Conservation (phyloP, 2,113 vertebrate species). For the Rattus norvegicus region GRCr8 NC_086022.1:105626501-105627000, state of each 20-base stretch:
- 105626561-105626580: background rate
- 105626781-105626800: background rate
- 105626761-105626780: background rate
- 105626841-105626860: no score
- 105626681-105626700: background rate
- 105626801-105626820: background rate
- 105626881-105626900: background rate
- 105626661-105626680: background rate
- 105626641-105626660: background rate
- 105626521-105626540: background rate
- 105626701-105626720: no score
- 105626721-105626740: background rate
- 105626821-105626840: no score
- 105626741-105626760: background rate
- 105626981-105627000: background rate
- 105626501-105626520: background rate
- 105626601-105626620: background rate
- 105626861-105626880: background rate
- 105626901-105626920: constrained; percentile 12
- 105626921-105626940: background rate
- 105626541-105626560: background rate
- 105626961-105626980: background rate
- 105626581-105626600: background rate
- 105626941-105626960: background rate
- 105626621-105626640: background rate